phyloP scores from a whole-genome alignment of 2,797 vertebrate species.

The Arnoldichthys spilopterus region DNA sequence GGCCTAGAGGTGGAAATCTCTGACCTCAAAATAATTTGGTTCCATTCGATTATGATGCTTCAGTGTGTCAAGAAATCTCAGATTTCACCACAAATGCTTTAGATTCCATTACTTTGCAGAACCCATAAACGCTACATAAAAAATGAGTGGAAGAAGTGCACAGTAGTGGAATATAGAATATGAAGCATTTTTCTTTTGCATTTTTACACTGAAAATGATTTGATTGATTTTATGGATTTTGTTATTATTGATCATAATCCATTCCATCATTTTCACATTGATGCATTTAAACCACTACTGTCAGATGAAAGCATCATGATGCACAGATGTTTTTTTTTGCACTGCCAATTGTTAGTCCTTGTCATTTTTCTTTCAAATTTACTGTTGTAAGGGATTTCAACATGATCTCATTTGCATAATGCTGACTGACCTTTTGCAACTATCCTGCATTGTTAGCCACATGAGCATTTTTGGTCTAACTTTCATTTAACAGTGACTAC shows the following conservation, averaged over 20 bases:
- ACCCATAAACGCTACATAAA: too few relatives aligned
- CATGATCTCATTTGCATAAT: not conserved
- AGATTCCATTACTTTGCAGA: not conserved
- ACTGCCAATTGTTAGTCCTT: not conserved
- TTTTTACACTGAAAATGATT: too few relatives aligned
- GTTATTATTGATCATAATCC: too few relatives aligned
- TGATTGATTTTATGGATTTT: too few relatives aligned
- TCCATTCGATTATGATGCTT: not conserved
- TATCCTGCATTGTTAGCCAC: not conserved
- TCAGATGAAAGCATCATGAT: not conserved
- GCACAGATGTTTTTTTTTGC: not conserved
- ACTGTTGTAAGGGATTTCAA: too few relatives aligned
- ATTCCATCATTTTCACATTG: too few relatives aligned
- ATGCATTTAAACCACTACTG: not conserved
- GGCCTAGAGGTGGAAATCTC: not conserved
- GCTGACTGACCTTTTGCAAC: not conserved
- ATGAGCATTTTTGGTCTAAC: not conserved
- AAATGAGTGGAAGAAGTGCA: too few relatives aligned
- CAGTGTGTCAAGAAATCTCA: not conserved
- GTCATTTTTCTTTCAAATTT: not conserved
- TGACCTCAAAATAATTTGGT: not conserved
- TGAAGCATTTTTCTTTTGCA: too few relatives aligned
- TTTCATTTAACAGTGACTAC: not conserved
- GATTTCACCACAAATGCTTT: not conserved
- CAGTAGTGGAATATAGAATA: too few relatives aligned